Evolutionary conservation across 2,113 vertebrate genomes (phyloP).

Genomic region (Tretioscincus oriximinensis): DNA sequence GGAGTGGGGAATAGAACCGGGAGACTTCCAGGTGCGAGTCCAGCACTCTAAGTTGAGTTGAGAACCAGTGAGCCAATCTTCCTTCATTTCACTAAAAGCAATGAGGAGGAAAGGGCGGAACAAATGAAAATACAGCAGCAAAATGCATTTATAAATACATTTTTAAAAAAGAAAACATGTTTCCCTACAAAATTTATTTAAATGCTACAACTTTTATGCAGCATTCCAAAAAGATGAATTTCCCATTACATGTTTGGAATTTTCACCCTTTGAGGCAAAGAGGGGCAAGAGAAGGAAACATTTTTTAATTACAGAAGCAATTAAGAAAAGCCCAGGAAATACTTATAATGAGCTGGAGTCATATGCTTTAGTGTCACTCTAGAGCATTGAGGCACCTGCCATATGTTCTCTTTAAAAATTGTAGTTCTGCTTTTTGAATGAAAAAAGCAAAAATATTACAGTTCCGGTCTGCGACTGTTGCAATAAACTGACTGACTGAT

Average conservation of each 20-base stretch:
- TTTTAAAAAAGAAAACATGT: background rate
- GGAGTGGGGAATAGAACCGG: no score
- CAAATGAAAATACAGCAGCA: background rate
- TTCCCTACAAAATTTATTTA: background rate
- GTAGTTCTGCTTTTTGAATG: conserved; percentile 46
- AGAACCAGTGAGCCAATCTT: background rate
- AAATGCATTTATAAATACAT: background rate
- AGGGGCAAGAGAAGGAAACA: background rate
- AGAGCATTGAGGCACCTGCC: conserved; percentile 64
- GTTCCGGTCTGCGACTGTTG: no score
- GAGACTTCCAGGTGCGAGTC: no score
- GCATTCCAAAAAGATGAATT: conserved; percentile 6
- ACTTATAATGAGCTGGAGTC: conserved; percentile 64
- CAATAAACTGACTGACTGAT: no score
- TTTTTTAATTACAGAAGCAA: conserved; percentile 67
- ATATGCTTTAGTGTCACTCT: conserved; percentile 59
- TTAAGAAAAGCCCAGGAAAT: conserved; percentile 61
- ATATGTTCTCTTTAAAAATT: conserved; percentile 70
- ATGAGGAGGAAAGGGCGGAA: background rate
- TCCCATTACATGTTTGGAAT: conserved; percentile 39
- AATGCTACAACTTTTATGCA: background rate
- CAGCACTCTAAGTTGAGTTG: no score
- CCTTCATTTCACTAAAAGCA: background rate
- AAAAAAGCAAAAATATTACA: conserved; percentile 41
- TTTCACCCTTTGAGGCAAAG: conserved; percentile 48